A percentile compares a stretch with the other conserved stretches of the same genome.
Conservation (phyloP, 2,888 invertebrate species). For the Tenthredo amoena region DNA sequence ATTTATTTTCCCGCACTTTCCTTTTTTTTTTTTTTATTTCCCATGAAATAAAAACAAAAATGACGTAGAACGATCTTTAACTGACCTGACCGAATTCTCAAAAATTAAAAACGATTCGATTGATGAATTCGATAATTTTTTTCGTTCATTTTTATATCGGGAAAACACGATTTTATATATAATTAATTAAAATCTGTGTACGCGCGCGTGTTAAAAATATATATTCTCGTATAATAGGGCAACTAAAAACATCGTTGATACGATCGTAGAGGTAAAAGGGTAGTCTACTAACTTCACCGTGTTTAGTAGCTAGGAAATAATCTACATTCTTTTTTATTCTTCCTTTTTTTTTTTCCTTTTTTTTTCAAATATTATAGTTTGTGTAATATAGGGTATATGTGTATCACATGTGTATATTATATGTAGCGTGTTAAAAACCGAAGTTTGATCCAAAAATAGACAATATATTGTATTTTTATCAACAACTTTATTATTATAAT, state of each 20-base stretch:
- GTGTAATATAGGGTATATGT: neutral
- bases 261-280: neutral
- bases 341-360: neutral
- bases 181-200: too few relatives aligned
- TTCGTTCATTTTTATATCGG: neutral
- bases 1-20: too few relatives aligned
- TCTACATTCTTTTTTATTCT: neutral
- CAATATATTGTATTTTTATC: conserved; percentile 47
- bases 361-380: neutral
- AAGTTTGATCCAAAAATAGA: conserved; percentile 39
- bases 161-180: too few relatives aligned
- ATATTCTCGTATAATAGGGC: neutral
- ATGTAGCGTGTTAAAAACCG: neutral
- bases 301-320: conserved; percentile 46
- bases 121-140: neutral
- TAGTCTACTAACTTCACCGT: neutral
- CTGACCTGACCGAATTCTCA: neutral
- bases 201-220: neutral
- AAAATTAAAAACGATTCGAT: neutral
- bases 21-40: too few relatives aligned
- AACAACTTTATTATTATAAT: conserved; percentile 42
- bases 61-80: neutral
- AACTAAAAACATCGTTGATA: neutral
- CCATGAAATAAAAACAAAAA: too few relatives aligned
- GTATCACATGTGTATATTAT: neutral